Percentiles rank a stretch among this genome's conserved stretches.
Conservation (phyloP, 2,888 invertebrate genomes). For the Drosophila lacicola region DNA sequence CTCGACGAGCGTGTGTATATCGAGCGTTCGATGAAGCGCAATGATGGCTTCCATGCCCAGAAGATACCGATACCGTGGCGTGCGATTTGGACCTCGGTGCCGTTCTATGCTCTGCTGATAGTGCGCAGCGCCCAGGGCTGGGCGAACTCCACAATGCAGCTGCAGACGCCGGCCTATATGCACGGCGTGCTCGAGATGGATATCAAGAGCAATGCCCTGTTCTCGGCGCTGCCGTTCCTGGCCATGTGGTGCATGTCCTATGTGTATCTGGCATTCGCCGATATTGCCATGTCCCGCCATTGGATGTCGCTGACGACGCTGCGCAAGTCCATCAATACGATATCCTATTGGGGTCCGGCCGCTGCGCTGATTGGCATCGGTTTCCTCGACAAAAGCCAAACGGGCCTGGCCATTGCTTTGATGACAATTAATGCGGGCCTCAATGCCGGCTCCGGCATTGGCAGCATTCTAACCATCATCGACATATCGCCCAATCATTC, state of each 20-base stretch:
- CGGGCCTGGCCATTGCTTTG: conserved; percentile 85
- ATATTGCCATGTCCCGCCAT: conserved; percentile 83
- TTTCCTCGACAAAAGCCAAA: conserved; percentile 84
- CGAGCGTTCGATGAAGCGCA: conserved; percentile 84
- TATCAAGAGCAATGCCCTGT: conserved; percentile 86
- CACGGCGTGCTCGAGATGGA: conserved; percentile 87
- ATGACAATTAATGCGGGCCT: conserved; percentile 86
- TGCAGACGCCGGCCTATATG: conserved; percentile 89
- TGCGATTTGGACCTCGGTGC: conserved; percentile 87
- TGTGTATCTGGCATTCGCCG: conserved; percentile 85
- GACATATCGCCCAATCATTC: conserved; percentile 89
- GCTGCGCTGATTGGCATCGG: conserved; percentile 86
- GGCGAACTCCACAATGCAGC: conserved; percentile 89
- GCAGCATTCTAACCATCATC: conserved; percentile 87
- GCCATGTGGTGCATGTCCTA: conserved; percentile 86
- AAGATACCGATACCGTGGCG: conserved; percentile 87
- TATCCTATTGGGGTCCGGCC: conserved; percentile 86
- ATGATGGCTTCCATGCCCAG: conserved; percentile 58
- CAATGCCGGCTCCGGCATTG: conserved; percentile 76
- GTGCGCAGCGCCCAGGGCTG: conserved; percentile 88
- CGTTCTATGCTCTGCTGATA: conserved; percentile 86
- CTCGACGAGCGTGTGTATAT: conserved; percentile 87
- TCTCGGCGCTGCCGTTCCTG: conserved; percentile 86
- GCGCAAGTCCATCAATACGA: conserved; percentile 74
- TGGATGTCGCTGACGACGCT: conserved; percentile 80